Conservation (phyloP, 2,113 vertebrate genomes). For the Catharus fuscescens region DNA sequence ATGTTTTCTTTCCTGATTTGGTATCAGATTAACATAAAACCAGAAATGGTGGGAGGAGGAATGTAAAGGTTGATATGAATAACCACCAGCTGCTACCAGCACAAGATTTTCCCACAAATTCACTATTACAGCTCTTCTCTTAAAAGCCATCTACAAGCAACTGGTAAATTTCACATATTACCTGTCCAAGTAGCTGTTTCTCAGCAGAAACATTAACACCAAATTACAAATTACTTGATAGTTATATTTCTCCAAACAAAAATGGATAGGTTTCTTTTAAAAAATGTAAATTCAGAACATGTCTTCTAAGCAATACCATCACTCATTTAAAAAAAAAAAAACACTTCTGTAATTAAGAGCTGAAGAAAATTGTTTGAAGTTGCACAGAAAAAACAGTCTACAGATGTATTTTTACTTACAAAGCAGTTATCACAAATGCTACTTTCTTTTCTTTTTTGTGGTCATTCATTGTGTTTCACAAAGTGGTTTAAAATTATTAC, state of each 20-base stretch:
- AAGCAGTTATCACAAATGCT: slow-evolving; percentile 75
- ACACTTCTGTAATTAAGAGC: not conserved
- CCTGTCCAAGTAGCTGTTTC: not conserved
- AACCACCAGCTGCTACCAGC: slow-evolving; percentile 5
- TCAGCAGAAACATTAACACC: not conserved
- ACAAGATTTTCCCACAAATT: slow-evolving; percentile 18
- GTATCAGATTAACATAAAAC: not conserved
- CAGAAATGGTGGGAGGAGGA: not conserved
- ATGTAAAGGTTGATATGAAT: not conserved
- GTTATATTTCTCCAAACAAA: not conserved
- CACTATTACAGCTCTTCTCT: not conserved
- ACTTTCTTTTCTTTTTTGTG: slow-evolving; percentile 84
- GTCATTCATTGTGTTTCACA: slow-evolving; percentile 75
- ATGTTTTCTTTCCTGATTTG: slow-evolving; percentile 2
- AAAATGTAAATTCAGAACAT: not conserved
- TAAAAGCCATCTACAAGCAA: not conserved
- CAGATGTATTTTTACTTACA: slow-evolving; percentile 57
- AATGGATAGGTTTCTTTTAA: not conserved
- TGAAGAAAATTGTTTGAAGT: slow-evolving; percentile 57
- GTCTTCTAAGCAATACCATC: not conserved
- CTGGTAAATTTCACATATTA: not conserved
- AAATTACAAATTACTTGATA: not conserved
- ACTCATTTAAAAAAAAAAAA: not conserved
- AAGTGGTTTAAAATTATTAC: slow-evolving; percentile 63
- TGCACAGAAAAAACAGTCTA: slow-evolving; percentile 57